Percentiles rank a stretch among this genome's conserved stretches.
Evolutionary conservation across 1,140 invertebrate genomes (phyloP).

Genomic region (Callitettix versicolor): DNA sequence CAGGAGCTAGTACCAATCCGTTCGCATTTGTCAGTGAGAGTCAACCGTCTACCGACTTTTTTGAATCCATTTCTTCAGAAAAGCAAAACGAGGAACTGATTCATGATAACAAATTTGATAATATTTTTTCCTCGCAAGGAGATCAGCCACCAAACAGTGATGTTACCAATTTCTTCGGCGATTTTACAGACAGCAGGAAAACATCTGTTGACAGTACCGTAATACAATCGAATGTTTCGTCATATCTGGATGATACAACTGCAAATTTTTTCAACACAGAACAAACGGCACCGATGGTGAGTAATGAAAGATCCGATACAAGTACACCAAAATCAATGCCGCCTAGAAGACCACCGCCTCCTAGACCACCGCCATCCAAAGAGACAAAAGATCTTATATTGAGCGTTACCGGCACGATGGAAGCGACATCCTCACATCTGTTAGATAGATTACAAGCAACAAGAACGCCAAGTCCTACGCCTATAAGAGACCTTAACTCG

Average conservation of each 20-base stretch:
- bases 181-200: neutral
- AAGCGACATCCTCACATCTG: slow-evolving; percentile 73
- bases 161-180: slow-evolving; percentile 10
- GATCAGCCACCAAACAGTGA: neutral
- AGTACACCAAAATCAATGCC: slow-evolving; percentile 22
- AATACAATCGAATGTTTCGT: neutral
- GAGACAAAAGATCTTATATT: slow-evolving; percentile 77
- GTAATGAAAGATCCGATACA: slow-evolving; percentile 14
- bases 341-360: slow-evolving; percentile 38
- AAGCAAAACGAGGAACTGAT: no score
- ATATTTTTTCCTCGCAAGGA: slow-evolving; percentile 19
- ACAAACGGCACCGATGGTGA: neutral
- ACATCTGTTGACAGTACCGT: neutral
- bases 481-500: slow-evolving; percentile 64
- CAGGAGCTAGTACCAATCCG: slow-evolving; percentile 38
- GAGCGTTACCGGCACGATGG: slow-evolving; percentile 77
- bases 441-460: slow-evolving; percentile 70
- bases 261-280: slow-evolving; percentile 12
- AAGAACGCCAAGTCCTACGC: slow-evolving; percentile 67
- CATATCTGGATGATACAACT: neutral
- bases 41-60: slow-evolving; percentile 19
- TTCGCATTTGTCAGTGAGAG: slow-evolving; percentile 39
- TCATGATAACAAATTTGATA: slow-evolving; percentile 15
- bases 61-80: slow-evolving; percentile 1
- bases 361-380: slow-evolving; percentile 47